Evolutionary conservation across 2,113 vertebrate genomes (phyloP), one percentile per base, ranked within the genome.

Genomic region (Zosterops hypoxanthus): DNA sequence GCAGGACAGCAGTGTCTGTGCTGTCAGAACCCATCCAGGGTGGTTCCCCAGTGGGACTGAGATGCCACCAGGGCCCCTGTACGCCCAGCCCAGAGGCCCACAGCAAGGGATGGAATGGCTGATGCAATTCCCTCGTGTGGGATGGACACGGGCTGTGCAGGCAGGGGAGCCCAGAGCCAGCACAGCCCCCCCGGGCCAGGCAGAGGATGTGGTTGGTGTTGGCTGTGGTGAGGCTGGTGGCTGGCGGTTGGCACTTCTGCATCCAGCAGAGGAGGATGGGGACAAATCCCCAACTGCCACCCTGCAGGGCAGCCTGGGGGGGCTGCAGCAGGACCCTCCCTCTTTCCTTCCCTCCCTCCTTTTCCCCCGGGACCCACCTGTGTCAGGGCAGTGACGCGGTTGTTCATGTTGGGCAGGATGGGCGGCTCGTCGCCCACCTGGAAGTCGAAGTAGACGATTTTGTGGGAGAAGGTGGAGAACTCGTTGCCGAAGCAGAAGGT

Each of bases 401-500:
- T 98, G 73, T 70, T 95, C 98, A 98, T 98, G 78, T 95, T 96
- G 0, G 98, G 97, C 44, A 99, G 96, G 39, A 99, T 97, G 5
- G 98, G 98, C 0, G 95, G 93, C 84, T 99, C 98, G 0, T 98
- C 98, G 25, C 98, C 99, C 22, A 98, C 95, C 70, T 98, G 98
- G 77, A 99, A 98, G 78, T 99, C 98, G 39, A 99, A 98, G 96
- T 99, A 99, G 87, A 99, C 88, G 0, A 95, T 98, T 97, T 99
- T 99, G 75, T 99, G 98, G 29, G 98, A 98, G 92, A 99, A 99
- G 14, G 99, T 99, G 82, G 99, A 99, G 92, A 99, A 99, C 95
- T 99, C 99, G 0, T 99, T 99, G 97, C 99, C 98, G 91, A 99
- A 99, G 97, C 99, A 99, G 79, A 99, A 98, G 82, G 97, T 98